Percentiles rank a stretch among this genome's conserved stretches.
phyloP scores from a whole-genome alignment of 2,113 vertebrate genomes.

The Ovibos moschatus region DNA sequence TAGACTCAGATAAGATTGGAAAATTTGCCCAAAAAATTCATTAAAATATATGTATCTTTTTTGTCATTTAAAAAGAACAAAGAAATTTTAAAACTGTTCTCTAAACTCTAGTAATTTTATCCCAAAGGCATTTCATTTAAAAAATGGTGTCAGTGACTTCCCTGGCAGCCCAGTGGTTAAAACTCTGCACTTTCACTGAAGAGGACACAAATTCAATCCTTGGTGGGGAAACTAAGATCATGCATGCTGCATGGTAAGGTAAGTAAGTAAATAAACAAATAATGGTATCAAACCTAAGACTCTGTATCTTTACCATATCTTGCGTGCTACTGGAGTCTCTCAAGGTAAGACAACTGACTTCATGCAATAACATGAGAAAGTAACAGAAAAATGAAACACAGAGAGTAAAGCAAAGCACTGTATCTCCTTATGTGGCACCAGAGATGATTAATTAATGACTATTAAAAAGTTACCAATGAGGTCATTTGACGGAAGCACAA shows the following conservation, averaged over 20 bases:
- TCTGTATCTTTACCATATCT: not conserved
- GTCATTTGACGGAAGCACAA: not conserved
- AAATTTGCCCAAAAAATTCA: not conserved
- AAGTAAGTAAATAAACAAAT: not conserved
- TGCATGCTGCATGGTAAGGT: not conserved
- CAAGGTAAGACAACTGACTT: not conserved
- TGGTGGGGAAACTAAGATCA: not conserved
- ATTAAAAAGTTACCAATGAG: conserved; percentile 2
- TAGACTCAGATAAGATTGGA: not conserved
- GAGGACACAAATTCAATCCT: not conserved
- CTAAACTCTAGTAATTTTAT: conserved; percentile 24
- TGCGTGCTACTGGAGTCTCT: not conserved
- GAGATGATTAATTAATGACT: not conserved
- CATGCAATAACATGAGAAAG: not conserved
- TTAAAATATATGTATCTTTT: not conserved
- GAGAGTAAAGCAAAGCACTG: not conserved
- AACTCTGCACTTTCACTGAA: not conserved
- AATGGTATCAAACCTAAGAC: not conserved
- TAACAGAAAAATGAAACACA: conserved; percentile 39
- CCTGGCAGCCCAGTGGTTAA: not conserved
- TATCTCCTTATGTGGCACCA: not conserved
- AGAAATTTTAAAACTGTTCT: not conserved
- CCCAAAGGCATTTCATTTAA: not conserved
- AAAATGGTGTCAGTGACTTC: not conserved
- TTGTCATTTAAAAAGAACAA: conserved; percentile 15